These are phyloP conservation scores for Drosophila trichaetosa DNA, from an alignment of 2,888 invertebrate genomes.

Conservation along the genomic window DNA sequence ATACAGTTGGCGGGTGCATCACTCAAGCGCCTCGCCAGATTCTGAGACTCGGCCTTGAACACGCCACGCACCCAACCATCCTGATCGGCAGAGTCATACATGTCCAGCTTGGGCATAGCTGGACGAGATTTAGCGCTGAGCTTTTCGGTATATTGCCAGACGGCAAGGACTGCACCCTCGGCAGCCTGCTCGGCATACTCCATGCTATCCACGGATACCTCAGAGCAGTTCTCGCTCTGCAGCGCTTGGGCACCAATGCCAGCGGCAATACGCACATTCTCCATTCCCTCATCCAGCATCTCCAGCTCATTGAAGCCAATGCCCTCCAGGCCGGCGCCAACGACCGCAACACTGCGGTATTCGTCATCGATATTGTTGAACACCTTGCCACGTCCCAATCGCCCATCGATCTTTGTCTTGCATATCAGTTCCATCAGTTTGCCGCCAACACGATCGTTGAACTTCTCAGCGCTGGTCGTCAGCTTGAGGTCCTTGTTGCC, in stretches of 20 bases:
- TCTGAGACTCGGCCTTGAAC: conserved; percentile 90
- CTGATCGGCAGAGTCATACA: conserved; percentile 85
- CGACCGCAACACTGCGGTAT: conserved; percentile 88
- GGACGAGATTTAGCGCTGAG: conserved; percentile 85
- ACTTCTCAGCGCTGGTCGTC: conserved; percentile 85
- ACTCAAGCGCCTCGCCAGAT: conserved; percentile 89
- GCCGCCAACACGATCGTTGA: conserved; percentile 85
- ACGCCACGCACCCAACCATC: conserved; percentile 88
- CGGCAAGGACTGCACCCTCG: conserved; percentile 87
- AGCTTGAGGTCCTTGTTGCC: conserved; percentile 84
- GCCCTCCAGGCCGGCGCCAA: conserved; percentile 88
- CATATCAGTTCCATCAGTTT: conserved; percentile 84
- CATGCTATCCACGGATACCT: conserved; percentile 87
- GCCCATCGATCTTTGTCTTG: conserved; percentile 82
- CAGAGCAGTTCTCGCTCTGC: conserved; percentile 84
- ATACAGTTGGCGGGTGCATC: conserved; percentile 91
- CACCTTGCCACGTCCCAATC: conserved; percentile 83
- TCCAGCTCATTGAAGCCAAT: conserved; percentile 88
- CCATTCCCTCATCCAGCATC: conserved; percentile 89
- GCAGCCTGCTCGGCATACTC: conserved; percentile 89
- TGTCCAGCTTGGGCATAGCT: conserved; percentile 85
- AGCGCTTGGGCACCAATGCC: conserved; percentile 86
- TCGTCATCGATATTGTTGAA: conserved; percentile 87
- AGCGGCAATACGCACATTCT: conserved; percentile 89
- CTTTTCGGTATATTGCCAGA: conserved; percentile 87